phyloP scores from a whole-genome alignment of 2,888 invertebrate genomes.

The Linyphia triangularis region DNA sequence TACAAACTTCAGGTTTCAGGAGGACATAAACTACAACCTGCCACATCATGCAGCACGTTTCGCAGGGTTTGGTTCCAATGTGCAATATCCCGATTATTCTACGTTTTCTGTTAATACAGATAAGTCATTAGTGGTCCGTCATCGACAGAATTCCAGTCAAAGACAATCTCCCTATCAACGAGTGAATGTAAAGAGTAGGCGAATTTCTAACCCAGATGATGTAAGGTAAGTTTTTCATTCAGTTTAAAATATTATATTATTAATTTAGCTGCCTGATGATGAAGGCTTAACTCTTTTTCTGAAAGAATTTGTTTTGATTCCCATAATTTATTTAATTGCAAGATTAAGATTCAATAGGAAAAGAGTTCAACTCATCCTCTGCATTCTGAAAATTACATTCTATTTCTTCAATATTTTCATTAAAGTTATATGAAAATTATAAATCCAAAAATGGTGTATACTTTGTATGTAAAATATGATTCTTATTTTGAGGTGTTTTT shows the following conservation, averaged over 20 bases:
- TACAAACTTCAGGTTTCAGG: background rate
- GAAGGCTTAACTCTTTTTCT: too few relatives aligned
- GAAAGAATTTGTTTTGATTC: too few relatives aligned
- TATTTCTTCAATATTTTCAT: too few relatives aligned
- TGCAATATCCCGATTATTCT: background rate
- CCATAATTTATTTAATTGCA: too few relatives aligned
- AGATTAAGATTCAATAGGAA: too few relatives aligned
- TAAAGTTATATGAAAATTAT: too few relatives aligned
- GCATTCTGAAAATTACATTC: too few relatives aligned
- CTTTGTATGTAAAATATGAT: too few relatives aligned
- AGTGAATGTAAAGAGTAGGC: background rate
- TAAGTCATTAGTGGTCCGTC: background rate
- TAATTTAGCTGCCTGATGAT: too few relatives aligned
- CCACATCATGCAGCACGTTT: background rate
- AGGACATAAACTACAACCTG: background rate
- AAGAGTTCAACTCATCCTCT: too few relatives aligned
- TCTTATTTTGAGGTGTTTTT: too few relatives aligned
- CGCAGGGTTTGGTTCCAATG: background rate
- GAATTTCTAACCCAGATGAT: background rate
- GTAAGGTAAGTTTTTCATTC: background rate
- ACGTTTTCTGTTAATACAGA: background rate
- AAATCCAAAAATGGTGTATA: too few relatives aligned
- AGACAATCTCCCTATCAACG: background rate
- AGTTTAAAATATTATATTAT: background rate
- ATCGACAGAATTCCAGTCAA: background rate